Evolutionary conservation across 2,113 vertebrate genomes (phyloP).

Genomic region (Trematocara variabile): DNA sequence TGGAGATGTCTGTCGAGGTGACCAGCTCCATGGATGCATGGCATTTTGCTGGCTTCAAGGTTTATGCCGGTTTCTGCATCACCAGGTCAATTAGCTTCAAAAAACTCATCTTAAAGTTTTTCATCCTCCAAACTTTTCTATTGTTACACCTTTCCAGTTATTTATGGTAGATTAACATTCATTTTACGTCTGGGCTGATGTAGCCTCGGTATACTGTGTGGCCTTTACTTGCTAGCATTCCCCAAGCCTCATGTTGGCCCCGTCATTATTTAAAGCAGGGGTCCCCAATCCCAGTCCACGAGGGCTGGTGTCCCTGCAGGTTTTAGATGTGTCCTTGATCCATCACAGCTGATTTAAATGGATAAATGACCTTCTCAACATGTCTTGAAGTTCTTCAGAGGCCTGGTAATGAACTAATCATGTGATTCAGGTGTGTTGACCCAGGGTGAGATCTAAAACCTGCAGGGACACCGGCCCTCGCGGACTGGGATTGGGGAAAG

Average conservation of each 20-base stretch:
- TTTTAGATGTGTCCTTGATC: no score
- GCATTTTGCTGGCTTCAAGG: fast-evolving
- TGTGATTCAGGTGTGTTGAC: no score
- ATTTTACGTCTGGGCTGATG: background rate
- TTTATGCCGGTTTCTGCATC: background rate
- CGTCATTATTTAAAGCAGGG: background rate
- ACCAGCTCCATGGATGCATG: background rate
- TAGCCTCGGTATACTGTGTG: background rate
- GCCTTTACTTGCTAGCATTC: background rate
- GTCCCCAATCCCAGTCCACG: no score
- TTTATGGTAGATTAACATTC: background rate
- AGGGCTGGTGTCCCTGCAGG: no score
- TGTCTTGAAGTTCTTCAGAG: no score
- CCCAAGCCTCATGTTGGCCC: background rate
- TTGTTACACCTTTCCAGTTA: fast-evolving
- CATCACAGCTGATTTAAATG: no score
- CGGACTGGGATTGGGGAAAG: no score
- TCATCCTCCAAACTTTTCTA: background rate
- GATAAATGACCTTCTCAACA: no score
- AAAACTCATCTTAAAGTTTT: background rate
- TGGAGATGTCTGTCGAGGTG: fast-evolving
- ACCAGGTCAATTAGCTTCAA: background rate
- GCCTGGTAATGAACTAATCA: no score
- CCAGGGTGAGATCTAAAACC: no score
- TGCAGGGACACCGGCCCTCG: no score